phyloP scores from a whole-genome alignment of 1,140 invertebrate species.

The Ditylenchus dipsaci region DNA sequence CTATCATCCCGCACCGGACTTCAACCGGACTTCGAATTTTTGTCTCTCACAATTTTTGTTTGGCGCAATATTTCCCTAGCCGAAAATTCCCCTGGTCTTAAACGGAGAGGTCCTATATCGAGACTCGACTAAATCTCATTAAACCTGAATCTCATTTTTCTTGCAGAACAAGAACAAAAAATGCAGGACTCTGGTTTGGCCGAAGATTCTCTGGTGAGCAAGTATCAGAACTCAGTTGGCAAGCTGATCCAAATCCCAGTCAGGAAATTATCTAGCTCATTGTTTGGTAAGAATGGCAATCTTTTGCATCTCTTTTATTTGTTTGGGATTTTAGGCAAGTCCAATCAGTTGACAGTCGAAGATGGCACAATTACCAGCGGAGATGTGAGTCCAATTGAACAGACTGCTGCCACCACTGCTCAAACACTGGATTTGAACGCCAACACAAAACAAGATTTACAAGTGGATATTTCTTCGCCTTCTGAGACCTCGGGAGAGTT shows the following conservation, averaged over 20 bases:
- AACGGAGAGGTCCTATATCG: too few species aligned
- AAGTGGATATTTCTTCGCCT: neutral
- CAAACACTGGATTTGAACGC: too few species aligned
- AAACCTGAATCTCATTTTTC: neutral
- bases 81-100: too few species aligned
- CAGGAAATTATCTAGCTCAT: constrained; percentile 9
- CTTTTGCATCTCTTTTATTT: neutral
- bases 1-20: too few species aligned
- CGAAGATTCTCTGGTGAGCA: constrained; percentile 21
- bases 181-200: constrained; percentile 16
- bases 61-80: too few species aligned
- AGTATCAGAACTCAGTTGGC: neutral
- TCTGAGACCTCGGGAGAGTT: neutral
- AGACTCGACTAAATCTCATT: too few species aligned
- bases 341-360: neutral
- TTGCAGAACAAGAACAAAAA: neutral
- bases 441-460: neutral
- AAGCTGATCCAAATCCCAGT: constrained; percentile 23
- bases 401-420: neutral
- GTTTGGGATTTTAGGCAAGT: neutral
- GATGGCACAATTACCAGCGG: neutral
- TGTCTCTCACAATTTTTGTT: too few species aligned
- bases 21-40: too few species aligned
- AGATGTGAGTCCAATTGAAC: neutral
- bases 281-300: constrained; percentile 20